Evolutionary conservation across 2,888 invertebrate species (phyloP).

Genomic region (Hecatera dysodea): DNA sequence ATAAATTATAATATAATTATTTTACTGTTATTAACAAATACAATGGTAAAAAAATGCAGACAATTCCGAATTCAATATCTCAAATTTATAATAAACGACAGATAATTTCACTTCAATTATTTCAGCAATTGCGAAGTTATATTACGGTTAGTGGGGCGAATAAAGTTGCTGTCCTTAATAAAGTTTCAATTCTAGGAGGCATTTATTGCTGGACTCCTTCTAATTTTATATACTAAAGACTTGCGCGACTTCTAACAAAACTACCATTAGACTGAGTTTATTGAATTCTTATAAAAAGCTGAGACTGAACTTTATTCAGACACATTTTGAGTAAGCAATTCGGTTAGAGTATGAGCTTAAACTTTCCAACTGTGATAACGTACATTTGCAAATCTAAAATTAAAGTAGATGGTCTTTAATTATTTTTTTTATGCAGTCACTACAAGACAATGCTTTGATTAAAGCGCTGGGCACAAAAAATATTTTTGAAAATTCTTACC

Average conservation of each 20-base stretch:
- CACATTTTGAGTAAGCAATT: neutral
- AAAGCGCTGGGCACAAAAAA: too few species aligned
- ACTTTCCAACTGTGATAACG: neutral
- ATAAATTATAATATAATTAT: too few species aligned
- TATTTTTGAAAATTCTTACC: too few species aligned
- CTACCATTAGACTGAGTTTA: slow-evolving; percentile 33
- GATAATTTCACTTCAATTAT: slow-evolving; percentile 44
- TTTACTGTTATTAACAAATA: neutral
- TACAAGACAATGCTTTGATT: too few species aligned
- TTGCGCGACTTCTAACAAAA: slow-evolving; percentile 21
- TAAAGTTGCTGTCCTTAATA: slow-evolving; percentile 55
- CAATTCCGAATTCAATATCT: slow-evolving; percentile 11
- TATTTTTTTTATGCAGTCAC: neutral
- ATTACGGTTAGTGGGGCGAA: slow-evolving; percentile 47
- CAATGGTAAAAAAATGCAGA: too few species aligned
- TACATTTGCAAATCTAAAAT: neutral
- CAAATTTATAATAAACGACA: slow-evolving; percentile 26
- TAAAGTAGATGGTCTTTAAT: neutral
- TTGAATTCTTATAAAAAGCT: slow-evolving; percentile 18
- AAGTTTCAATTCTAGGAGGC: slow-evolving; percentile 55
- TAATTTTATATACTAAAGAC: slow-evolving; percentile 52
- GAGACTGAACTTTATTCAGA: slow-evolving; percentile 3
- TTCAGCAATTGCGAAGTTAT: slow-evolving; percentile 48
- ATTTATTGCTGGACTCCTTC: slow-evolving; percentile 44
- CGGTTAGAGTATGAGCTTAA: neutral